These are phyloP conservation scores for Phthorimaea operculella DNA, from an alignment of 1,140 invertebrate genomes.

Conservation along the genomic window DNA sequence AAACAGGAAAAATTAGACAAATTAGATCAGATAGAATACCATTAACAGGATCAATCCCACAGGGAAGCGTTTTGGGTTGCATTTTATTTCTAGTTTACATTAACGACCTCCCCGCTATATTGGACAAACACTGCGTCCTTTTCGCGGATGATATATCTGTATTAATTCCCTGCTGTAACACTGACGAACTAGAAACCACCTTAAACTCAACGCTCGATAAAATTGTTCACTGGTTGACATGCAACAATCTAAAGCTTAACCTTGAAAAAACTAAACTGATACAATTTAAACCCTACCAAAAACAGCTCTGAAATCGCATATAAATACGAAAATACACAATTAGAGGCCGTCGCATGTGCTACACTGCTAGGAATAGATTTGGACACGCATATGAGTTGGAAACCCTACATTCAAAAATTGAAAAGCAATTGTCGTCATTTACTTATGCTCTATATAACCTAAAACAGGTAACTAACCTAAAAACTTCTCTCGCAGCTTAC, in stretches of 20 bases:
- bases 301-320: not conserved
- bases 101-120: not conserved
- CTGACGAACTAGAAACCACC: not conserved
- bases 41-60: not conserved
- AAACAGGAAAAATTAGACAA: too few species aligned
- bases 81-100: not conserved
- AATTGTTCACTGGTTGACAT: not conserved
- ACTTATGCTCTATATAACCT: slow-evolving; percentile 3
- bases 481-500: not conserved
- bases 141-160: slow-evolving; percentile 10
- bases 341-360: not conserved
- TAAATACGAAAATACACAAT: slow-evolving; percentile 2
- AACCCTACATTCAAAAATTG: not conserved
- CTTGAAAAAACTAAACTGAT: slow-evolving; percentile 8
- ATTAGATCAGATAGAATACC: slow-evolving; percentile 1
- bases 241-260: slow-evolving; percentile 8
- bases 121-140: not conserved
- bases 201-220: not conserved
- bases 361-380: slow-evolving; percentile 1
- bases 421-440: not conserved
- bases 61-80: slow-evolving; percentile 4
- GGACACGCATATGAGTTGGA: slow-evolving; percentile 2
- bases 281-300: slow-evolving; percentile 6
- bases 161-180: not conserved
- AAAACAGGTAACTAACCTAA: not conserved